Evolutionary conservation across 1,140 invertebrate genomes (phyloP).

Genomic region (Drosophila bocki): DNA sequence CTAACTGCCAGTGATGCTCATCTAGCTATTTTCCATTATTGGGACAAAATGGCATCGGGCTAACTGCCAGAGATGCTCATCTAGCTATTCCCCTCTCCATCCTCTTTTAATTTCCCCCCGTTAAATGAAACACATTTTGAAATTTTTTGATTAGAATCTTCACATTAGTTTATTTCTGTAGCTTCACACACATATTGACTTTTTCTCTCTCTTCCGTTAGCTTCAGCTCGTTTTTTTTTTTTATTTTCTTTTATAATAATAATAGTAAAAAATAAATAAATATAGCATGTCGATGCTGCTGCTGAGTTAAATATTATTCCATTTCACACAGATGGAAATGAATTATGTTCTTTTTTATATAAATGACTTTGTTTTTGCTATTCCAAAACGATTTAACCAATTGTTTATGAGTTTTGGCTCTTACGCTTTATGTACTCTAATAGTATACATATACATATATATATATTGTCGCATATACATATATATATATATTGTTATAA

Average conservation of each 20-base stretch:
- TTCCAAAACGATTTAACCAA: conserved; percentile 35
- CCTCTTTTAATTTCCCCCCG: too few relatives aligned
- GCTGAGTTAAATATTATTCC: conserved; percentile 23
- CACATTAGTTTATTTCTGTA: conserved; percentile 21
- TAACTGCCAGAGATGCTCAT: too few relatives aligned
- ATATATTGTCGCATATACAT: conserved; percentile 14
- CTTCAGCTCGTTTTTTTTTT: not conserved
- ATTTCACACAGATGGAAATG: conserved; percentile 11
- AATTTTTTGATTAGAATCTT: conserved; percentile 8
- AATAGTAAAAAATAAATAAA: conserved; percentile 39
- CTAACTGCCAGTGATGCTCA: too few relatives aligned
- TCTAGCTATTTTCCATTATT: too few relatives aligned
- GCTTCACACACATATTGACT: conserved; percentile 17
- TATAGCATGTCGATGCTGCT: conserved; percentile 15
- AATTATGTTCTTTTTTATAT: conserved; percentile 25
- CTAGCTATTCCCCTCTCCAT: too few relatives aligned
- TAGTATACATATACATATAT: conserved; percentile 31
- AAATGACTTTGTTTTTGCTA: conserved; percentile 32
- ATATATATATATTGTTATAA: conserved; percentile 39
- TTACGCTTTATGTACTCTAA: conserved; percentile 33
- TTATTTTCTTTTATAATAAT: conserved; percentile 14
- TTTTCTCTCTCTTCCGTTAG: conserved; percentile 3
- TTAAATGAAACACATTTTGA: too few relatives aligned
- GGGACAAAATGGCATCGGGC: too few relatives aligned
- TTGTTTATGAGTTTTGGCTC: conserved; percentile 29